Base-by-base conservation (phyloP, 2,888 invertebrate species). In the Erannis defoliaria region DNA sequence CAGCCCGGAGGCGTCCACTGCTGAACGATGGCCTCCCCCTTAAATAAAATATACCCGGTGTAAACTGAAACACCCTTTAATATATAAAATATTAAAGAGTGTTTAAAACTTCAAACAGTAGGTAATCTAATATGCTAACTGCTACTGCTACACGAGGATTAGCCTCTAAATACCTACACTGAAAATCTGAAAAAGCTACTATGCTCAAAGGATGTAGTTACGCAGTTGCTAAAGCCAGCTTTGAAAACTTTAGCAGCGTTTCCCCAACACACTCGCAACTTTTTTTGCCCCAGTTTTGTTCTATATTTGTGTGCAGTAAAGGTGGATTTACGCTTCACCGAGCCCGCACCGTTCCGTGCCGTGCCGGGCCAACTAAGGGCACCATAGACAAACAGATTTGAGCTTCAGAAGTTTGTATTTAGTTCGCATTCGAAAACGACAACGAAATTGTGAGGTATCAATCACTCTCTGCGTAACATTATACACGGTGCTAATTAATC, bases 271-370 rank as follows among this genome's bases (percentile, higher is more conserved):
- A 35, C 21, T 6, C 19, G n/a, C n/a, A 49, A 43, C 29, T 38
- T 51, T 58, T 40, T 51, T 43, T 10, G 9, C 18, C 29, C 43
- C 42, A 2, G 35, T 26, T 51, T 37, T 45, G 29, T 43, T 51
- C 26, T 45, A 23, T 45, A 31, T 58, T 45, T 45, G 51, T 45
- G 6, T 45, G 21, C 14, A 31, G 23, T 38, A 23, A 43, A 42
- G 9, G 26, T 14, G 5, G 8, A 43, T 5, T 43, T 12, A 37
- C 8, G 16, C 37, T 9, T 8, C 37, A 9, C 37, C 16, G 37
- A 9, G 16, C 14, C 37, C 2, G 19, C 19, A 4, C n/a, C n/a
- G 33, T 2, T 33, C 26, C 26, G 26, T 26, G 26, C 5, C 4
- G 26, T 6, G 4, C 1, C 26, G 26, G 26, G 26, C 26, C 26